Base-by-base conservation (phyloP, 2,888 invertebrate genomes). In the Cerastis leucographa region DNA sequence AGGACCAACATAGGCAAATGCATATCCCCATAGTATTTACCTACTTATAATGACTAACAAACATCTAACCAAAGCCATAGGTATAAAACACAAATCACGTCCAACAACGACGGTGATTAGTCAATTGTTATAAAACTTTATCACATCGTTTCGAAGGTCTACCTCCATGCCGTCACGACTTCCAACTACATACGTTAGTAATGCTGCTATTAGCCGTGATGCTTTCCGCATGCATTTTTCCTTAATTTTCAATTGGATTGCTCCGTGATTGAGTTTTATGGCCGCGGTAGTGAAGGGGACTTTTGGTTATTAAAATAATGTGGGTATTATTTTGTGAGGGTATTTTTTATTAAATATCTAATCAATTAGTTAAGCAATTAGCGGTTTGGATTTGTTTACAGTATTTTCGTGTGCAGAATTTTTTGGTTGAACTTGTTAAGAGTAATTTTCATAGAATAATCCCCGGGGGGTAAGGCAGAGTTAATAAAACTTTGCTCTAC, bases 211-310 rank as follows among this genome's bases (percentile, higher is more conserved):
- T 76, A 84, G 40, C 17, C 54, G 29, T 61, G 85, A 78, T 75
- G 83, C 78, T 80, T 85, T 83, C 73, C 77, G 74, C 40, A 59
- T 86, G 51, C 74, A 81, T 86, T 88, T 87, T 87, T 88, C 82
- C 80, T 84, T 79, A 78, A 74, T 85, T 87, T 80, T 80, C 70
- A 76, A 80, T 76, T 64, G 54, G 2, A 71, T 70, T 80, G 59
- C 29, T 62, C 7, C 17, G 61, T 85, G 70, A 85, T 84, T 87
- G 7, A 49, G 71, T 86, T 84, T 83, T 73, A 75, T 75, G 46
- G 78, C 76, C 40, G 68, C 75, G 77, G 78, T 80, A 74, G 80
- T 84, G 76, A 83, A 85, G 69, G 82, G 87, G 70, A 19, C n/a
- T 67, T 61, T 54, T n/a, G 59, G 42, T 64, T 22, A 74, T 65